These are phyloP conservation scores for Cotesia glomerata DNA, from an alignment of 1,140 invertebrate species.

Conservation along the genomic window DNA sequence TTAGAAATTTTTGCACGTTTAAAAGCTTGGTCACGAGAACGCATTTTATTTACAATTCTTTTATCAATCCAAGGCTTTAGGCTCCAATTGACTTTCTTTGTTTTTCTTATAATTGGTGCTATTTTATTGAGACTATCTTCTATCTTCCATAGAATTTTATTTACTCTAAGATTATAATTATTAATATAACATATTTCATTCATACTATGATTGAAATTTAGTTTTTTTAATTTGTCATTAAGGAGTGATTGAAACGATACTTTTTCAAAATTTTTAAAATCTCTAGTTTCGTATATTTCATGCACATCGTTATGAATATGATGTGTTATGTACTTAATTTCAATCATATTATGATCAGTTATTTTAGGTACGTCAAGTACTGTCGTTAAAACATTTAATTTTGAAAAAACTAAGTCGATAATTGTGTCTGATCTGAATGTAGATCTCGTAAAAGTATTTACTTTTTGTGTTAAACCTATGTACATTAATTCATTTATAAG, in stretches of 20 bases:
- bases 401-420: constrained; percentile 22
- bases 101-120: neutral
- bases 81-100: neutral
- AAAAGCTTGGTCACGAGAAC: neutral
- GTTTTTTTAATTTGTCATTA: neutral
- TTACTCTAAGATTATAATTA: neutral
- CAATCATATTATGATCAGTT: constrained; percentile 13
- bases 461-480: constrained; percentile 21
- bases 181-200: neutral
- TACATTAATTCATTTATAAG: neutral
- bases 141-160: neutral
- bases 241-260: neutral
- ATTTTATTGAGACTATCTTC: neutral
- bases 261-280: neutral
- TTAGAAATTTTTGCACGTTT: neutral
- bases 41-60: neutral
- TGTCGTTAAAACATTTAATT: constrained; percentile 3
- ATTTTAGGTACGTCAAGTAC: constrained; percentile 15
- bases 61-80: neutral
- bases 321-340: neutral
- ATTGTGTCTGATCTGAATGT: constrained; percentile 4
- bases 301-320: neutral
- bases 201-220: neutral
- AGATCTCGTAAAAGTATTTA: constrained; percentile 6
- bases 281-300: neutral